phyloP scores from a whole-genome alignment of 2,113 vertebrate genomes.

The Ramphastos sulfuratus region DNA sequence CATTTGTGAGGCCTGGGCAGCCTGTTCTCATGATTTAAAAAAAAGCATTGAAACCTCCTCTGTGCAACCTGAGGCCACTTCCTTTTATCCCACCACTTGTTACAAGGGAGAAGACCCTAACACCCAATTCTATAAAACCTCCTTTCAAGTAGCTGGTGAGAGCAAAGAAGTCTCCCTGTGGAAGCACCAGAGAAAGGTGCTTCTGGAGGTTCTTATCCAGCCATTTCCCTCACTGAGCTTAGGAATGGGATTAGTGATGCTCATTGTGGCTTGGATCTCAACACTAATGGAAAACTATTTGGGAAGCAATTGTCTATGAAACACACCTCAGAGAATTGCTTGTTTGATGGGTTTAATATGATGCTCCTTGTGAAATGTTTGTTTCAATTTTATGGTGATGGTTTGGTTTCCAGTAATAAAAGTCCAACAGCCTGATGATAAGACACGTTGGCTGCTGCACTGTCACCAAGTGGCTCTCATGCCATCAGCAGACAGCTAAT shows the following conservation, averaged over 20 bases:
- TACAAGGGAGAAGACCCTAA: no score
- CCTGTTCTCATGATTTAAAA: no score
- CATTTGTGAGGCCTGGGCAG: no score
- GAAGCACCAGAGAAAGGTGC: not conserved
- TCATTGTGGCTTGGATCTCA: not conserved
- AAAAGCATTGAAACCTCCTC: no score
- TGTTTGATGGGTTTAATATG: not conserved
- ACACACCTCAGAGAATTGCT: slow-evolving; percentile 3
- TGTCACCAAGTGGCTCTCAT: not conserved
- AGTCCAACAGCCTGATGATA: not conserved
- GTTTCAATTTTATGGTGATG: slow-evolving; percentile 12
- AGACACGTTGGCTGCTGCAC: not conserved
- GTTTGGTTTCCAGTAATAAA: slow-evolving; percentile 27
- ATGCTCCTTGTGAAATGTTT: slow-evolving; percentile 8
- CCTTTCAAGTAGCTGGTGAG: no score
- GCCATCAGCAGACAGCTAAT: not conserved
- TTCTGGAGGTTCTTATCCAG: not conserved
- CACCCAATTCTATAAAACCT: no score
- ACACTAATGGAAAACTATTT: slow-evolving; percentile 22
- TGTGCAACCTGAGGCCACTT: no score
- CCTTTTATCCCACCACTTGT: no score
- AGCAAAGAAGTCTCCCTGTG: not conserved
- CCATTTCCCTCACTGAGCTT: not conserved
- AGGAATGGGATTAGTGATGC: not conserved
- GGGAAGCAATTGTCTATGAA: slow-evolving; percentile 14